Conservation (phyloP, 2,888 invertebrate species). For the Galeopsomyia nigrocyanea region DNA sequence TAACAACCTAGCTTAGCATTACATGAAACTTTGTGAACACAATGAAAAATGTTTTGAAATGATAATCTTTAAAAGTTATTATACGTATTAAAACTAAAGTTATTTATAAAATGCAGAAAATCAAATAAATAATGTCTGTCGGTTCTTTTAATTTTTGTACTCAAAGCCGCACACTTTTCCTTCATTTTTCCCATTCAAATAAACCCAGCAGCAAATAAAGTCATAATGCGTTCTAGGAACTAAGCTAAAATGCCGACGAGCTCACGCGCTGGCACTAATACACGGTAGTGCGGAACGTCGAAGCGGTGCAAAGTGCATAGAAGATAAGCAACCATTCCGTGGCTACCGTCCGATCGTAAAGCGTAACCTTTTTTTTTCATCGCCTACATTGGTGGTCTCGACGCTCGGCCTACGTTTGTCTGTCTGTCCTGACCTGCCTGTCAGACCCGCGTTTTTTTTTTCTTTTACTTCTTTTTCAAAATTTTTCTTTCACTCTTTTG, state of each 20-base stretch:
- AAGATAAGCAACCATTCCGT: constrained; percentile 24
- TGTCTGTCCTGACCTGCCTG: not conserved
- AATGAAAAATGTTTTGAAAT: not conserved
- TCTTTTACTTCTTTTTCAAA: too few relatives aligned
- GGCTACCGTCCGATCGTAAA: constrained; percentile 62
- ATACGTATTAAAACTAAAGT: not conserved
- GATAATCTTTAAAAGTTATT: not conserved
- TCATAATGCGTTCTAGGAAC: constrained; percentile 43
- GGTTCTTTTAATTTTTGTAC: too few relatives aligned
- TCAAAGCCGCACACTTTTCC: too few relatives aligned
- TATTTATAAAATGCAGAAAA: not conserved
- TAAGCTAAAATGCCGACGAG: constrained; percentile 23
- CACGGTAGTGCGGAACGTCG: constrained; percentile 33
- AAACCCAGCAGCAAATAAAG: constrained; percentile 34
- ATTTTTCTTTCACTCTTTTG: too few relatives aligned
- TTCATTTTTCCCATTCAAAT: not conserved
- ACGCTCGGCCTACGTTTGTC: not conserved
- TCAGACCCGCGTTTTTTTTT: too few relatives aligned
- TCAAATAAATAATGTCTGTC: too few relatives aligned
- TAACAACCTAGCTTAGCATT: constrained; percentile 12
- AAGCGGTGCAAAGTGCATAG: constrained; percentile 52
- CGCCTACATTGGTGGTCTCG: constrained; percentile 27
- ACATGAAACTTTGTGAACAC: constrained; percentile 6
- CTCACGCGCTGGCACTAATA: constrained; percentile 48
- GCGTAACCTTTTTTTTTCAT: constrained; percentile 34